Evolutionary conservation across 2,888 invertebrate genomes (phyloP), one percentile per base, ranked within the genome.

Genomic region (Mythimna vitellina): DNA sequence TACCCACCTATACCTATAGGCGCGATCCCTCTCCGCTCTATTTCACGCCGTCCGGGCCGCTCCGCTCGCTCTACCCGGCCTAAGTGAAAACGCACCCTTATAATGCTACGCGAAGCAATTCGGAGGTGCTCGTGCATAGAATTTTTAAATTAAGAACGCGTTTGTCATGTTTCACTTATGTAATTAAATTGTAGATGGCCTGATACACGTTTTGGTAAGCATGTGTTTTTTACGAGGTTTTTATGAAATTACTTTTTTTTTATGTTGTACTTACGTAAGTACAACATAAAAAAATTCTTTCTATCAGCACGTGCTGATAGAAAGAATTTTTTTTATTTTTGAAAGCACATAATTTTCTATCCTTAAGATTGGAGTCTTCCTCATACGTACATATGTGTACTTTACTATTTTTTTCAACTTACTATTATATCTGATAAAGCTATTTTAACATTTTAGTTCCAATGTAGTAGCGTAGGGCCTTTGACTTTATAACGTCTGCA

Each of bases 101-200:
- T 75, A 81, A 83, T 81, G 73, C 77, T 74, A 79, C 80, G 78
- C 81, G 66, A 82, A 74, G 78, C 68, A 82, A 78, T 77, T 77
- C 69, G 67, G 66, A 83, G 82, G 88, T 70, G 84, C 72, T 86
- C 87, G 89, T 88, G 89, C 89, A 88, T 89, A 84, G 79, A 87
- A 89, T 87, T 89, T 88, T 80, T 68, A 83, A 89, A 91, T 91
- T 90, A 89, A 85, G 89, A 89, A 86, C 80, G 73, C 77, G 81
- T 90, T 89, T 81, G 86, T 90, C 88, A 86, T 83, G 80, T 76
- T 82, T 69, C 65, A 77, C 54, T 79, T 82, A 73, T 60, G 73
- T 71, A 64, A 84, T 83, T 78, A 58, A 66, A 61, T 60, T 72
- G 53, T 65, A 70, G 60, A 67, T 72, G 66, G 62, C 77, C 73